A percentile compares a stretch with the other conserved stretches of the same genome.
Evolutionary conservation across 2,797 vertebrate species (phyloP).

Genomic region (Sebastes steindachneri): DNA sequence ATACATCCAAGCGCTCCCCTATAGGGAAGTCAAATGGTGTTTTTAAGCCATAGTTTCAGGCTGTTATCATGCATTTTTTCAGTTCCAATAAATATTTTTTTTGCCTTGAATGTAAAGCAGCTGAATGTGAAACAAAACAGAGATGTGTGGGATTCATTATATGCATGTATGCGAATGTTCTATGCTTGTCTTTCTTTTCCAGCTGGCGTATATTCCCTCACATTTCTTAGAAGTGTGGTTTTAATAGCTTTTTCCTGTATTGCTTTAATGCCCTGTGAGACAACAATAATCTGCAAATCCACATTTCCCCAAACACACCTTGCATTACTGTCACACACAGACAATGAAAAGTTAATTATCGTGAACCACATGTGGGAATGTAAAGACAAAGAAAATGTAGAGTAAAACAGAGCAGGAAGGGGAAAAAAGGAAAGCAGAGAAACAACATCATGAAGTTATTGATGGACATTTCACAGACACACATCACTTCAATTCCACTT

Average conservation of each 20-base stretch:
- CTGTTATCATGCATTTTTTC: not conserved
- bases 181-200: not conserved
- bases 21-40: not conserved
- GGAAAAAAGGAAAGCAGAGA: not conserved
- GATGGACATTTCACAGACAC: not conserved
- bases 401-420: not conserved
- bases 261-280: not conserved
- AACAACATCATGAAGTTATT: not conserved
- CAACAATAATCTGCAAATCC: not conserved
- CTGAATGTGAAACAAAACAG: not conserved
- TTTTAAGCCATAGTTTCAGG: not conserved
- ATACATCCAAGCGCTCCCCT: not conserved
- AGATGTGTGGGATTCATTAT: not conserved
- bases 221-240: not conserved
- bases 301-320: not conserved
- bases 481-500: not conserved
- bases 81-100: not conserved
- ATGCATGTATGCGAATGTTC: slow-evolving; percentile 15
- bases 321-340: not conserved
- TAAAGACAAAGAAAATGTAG: not conserved
- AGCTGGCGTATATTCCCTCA: not conserved
- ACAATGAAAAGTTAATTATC: not conserved
- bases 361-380: not conserved
- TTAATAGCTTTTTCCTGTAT: not conserved
- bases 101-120: not conserved